Percentiles rank a stretch among this genome's conserved stretches.
Evolutionary conservation across 2,113 vertebrate genomes (phyloP).

Genomic region (Phalacrocorax brasilianus): DNA sequence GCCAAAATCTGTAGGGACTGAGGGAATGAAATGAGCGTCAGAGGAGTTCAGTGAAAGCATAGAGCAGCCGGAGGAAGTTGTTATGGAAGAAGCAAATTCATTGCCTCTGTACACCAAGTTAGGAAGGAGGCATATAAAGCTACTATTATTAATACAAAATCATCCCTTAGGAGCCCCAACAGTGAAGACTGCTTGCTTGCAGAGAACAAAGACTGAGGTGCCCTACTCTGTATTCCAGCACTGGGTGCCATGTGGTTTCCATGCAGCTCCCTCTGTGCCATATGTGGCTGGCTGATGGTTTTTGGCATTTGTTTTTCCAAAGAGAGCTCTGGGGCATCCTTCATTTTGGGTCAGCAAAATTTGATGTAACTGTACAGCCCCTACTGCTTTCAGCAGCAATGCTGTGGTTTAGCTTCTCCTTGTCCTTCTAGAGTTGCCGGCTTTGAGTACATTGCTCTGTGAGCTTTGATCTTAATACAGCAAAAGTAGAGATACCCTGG

Average conservation of each 20-base stretch:
- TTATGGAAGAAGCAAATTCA: background rate
- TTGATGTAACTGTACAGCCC: background rate
- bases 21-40: background rate
- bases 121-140: fast-evolving
- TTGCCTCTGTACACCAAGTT: fast-evolving
- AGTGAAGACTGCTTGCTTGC: background rate
- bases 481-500: background rate
- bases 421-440: background rate
- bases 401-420: background rate
- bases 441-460: background rate
- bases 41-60: background rate
- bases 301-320: background rate
- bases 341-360: background rate
- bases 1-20: slow-evolving; percentile 83
- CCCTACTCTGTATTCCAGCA: background rate
- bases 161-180: background rate
- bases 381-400: background rate
- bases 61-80: background rate
- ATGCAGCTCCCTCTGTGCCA: background rate
- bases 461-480: background rate
- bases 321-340: background rate
- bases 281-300: background rate
- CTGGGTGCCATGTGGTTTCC: background rate
- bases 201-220: background rate
- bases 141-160: background rate